Evolutionary conservation across 23 tunicate species (phyloP).

Genomic region (Corella eumyota): DNA sequence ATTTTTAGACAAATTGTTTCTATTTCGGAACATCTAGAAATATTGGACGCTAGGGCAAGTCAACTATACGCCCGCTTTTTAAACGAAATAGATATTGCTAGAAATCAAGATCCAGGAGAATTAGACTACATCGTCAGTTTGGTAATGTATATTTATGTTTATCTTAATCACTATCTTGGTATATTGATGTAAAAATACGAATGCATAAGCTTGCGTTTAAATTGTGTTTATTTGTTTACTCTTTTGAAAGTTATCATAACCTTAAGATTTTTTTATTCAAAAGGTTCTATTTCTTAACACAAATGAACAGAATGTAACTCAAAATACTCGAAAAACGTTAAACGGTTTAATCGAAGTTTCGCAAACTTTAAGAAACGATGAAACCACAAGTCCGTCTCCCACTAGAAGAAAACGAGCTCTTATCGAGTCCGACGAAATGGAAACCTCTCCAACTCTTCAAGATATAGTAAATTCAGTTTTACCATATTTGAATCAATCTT

Average conservation of each 20-base stretch:
- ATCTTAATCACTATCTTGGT: neutral
- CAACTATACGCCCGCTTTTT: conserved; percentile 10
- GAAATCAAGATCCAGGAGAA: conserved; percentile 12
- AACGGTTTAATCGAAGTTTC: too few relatives aligned
- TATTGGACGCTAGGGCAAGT: conserved; percentile 10
- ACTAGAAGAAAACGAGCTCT: neutral
- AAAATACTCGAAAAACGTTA: too few relatives aligned
- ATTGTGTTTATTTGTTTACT: too few relatives aligned
- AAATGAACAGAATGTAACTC: too few relatives aligned
- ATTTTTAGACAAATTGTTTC: conserved; percentile 5
- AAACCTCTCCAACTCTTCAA: too few relatives aligned
- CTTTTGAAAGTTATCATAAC: too few relatives aligned
- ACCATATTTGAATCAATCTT: too few relatives aligned
- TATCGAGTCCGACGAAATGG: neutral
- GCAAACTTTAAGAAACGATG: too few relatives aligned
- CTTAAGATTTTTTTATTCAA: neutral
- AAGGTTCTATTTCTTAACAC: too few relatives aligned
- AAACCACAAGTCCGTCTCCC: neutral
- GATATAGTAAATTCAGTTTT: too few relatives aligned
- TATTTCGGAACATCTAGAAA: neutral
- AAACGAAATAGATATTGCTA: neutral
- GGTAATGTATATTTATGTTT: neutral
- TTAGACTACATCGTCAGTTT: conserved; percentile 10
- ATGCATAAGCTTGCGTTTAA: too few relatives aligned
- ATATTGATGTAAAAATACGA: too few relatives aligned